Base-by-base conservation (phyloP, 2,797 vertebrate genomes). In the Halcyon leucocephala region DNA sequence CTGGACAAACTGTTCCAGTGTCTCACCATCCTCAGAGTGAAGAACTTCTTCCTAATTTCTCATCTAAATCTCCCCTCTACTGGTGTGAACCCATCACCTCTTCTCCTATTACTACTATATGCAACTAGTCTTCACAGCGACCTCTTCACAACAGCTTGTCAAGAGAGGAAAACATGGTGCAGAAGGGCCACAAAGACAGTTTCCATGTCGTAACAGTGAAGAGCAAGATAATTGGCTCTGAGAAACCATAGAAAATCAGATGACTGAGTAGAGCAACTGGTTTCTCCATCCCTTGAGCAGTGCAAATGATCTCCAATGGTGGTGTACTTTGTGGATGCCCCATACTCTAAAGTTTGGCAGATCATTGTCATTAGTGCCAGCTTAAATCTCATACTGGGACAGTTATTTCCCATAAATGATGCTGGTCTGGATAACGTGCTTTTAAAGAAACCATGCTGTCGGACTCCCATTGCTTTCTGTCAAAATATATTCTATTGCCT, bases 251-350 rank as follows among this genome's bases (percentile, higher is more conserved):
- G 6, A 61, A 39, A 86, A 44, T 19, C 9, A 4, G 14, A 19
- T 3, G 13, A 14, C 5, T 35, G 19, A 6, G 13, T 16, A 33
- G 39, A 62, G 13, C 0, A 0, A 52, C 11, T 29, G 31, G 11
- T 60, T 79, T 73, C 28, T 66, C 37, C 67, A 61, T 28, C 57
- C 37, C 52, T 13, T 6, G 18, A 52, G 37, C 46, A 28, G 31
- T 16, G 14, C 10, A 31, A 78, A 35, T 29, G 39, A 48, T 7
- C 52, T 86, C 64, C 29, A 10, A 1, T 6, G n/a, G 7, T 4
- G n/a, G 18, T 33, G 48, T 26, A 11, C 6, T 62, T 44, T 31
- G n/a, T 10, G 48, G 42, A 46, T 17, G 9, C 39, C 25, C 79
- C 14, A 1, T 1, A 13, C 6, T 44, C 37, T 9, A 46, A 33